These are phyloP conservation scores for Sibirionetta formosa DNA, from an alignment of 2,797 vertebrate genomes.

Conservation along the genomic window DNA sequence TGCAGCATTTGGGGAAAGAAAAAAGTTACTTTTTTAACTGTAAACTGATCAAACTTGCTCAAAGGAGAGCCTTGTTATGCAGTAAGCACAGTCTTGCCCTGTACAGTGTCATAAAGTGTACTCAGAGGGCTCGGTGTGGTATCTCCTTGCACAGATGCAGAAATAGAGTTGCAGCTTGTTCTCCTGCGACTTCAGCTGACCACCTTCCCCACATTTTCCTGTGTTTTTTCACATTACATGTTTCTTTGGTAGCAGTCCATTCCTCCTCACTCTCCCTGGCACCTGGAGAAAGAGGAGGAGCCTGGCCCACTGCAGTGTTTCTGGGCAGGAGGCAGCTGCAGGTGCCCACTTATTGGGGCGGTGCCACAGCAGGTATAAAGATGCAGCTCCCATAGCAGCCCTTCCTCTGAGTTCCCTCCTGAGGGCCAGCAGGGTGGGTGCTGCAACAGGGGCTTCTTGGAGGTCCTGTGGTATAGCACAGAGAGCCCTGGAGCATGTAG, in stretches of 20 bases:
- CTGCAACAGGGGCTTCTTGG: rapidly evolving
- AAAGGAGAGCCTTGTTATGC: rapidly evolving
- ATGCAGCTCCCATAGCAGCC: rapidly evolving
- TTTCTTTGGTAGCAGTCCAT: neutral
- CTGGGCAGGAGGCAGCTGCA: neutral
- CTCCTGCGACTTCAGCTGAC: neutral
- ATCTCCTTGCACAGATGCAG: neutral
- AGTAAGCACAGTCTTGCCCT: rapidly evolving
- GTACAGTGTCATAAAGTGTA: rapidly evolving
- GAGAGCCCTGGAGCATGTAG: rapidly evolving
- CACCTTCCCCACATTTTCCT: rapidly evolving
- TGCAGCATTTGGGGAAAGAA: neutral
- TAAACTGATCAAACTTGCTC: neutral
- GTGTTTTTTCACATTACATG: rapidly evolving
- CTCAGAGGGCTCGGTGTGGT: rapidly evolving
- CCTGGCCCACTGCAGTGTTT: neutral
- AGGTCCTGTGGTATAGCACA: rapidly evolving
- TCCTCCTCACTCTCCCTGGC: neutral
- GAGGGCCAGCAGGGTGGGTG: rapidly evolving
- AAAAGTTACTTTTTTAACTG: neutral
- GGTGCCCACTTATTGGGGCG: neutral
- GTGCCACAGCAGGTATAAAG: neutral
- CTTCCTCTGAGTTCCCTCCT: rapidly evolving
- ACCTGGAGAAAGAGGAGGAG: neutral
- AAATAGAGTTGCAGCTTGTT: neutral